Conservation (phyloP, 2,888 invertebrate genomes). For the Drosophila mimica region DNA sequence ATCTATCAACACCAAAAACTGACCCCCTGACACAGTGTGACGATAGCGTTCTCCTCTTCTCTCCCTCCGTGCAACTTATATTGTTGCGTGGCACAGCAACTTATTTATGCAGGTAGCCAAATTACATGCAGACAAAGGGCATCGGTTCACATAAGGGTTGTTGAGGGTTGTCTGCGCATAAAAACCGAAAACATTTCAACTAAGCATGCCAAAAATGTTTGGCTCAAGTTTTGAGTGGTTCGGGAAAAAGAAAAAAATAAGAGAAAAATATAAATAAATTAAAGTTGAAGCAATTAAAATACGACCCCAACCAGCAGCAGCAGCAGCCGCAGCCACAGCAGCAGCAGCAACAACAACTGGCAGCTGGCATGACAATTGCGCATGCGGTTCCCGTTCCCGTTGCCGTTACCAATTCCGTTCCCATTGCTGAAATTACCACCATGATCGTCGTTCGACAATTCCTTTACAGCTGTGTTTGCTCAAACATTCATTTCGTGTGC, state of each 20-base stretch:
- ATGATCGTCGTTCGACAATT: conserved; percentile 66
- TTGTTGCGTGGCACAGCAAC: conserved; percentile 14
- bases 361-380: conserved; percentile 56
- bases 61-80: neutral
- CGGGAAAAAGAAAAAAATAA: conserved; percentile 1
- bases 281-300: conserved; percentile 76
- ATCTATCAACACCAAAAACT: conserved; percentile 34
- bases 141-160: conserved; percentile 40
- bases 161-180: conserved; percentile 25
- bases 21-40: conserved; percentile 40
- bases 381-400: conserved; percentile 37
- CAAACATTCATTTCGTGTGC: conserved; percentile 75
- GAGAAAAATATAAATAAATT: conserved; percentile 65
- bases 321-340: conserved; percentile 1
- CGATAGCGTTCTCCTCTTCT: conserved; percentile 17
- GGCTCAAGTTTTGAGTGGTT: conserved; percentile 23
- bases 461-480: conserved; percentile 56
- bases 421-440: conserved; percentile 73
- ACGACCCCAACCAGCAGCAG: conserved; percentile 47
- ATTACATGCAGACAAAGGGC: conserved; percentile 35
- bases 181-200: conserved; percentile 36
- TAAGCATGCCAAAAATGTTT: conserved; percentile 45
- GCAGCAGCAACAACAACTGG: conserved; percentile 1
- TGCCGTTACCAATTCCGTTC: conserved; percentile 4
- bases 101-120: conserved; percentile 67